phyloP scores from a whole-genome alignment of 2,797 vertebrate genomes.

The Diplodus puntazzo region DNA sequence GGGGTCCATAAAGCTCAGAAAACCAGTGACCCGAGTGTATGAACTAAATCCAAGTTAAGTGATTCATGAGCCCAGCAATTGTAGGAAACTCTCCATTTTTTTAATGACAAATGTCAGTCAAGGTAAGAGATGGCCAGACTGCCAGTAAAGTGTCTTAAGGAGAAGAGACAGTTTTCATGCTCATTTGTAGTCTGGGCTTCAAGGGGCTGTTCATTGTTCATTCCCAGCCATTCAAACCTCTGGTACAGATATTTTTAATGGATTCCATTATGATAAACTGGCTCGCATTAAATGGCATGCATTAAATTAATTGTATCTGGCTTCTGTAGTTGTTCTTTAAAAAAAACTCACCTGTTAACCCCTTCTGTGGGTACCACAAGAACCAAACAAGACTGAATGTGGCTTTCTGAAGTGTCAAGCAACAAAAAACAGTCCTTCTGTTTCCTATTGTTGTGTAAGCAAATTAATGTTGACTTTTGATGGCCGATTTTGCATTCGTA shows the following conservation, averaged over 20 bases:
- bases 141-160: slow-evolving; percentile 24
- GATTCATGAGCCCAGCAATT: slow-evolving; percentile 42
- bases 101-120: slow-evolving; percentile 38
- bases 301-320: slow-evolving; percentile 45
- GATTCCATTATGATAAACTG: slow-evolving; percentile 49
- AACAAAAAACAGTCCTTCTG: not conserved
- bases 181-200: slow-evolving; percentile 37
- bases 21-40: slow-evolving; percentile 18
- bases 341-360: not conserved
- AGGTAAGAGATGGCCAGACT: slow-evolving; percentile 1
- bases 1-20: not conserved
- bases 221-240: slow-evolving; percentile 40
- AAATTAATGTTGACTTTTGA: slow-evolving; percentile 9
- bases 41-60: slow-evolving; percentile 24
- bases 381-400: not conserved
- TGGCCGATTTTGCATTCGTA: not conserved
- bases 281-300: slow-evolving; percentile 21
- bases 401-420: slow-evolving; percentile 4
- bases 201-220: slow-evolving; percentile 47
- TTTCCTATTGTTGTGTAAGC: not conserved
- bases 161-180: slow-evolving; percentile 6
- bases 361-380: slow-evolving; percentile 1
- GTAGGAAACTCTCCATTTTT: slow-evolving; percentile 40
- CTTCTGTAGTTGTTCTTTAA: slow-evolving; percentile 6
- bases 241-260: slow-evolving; percentile 45